A percentile compares a stretch with the other conserved stretches of the same genome.
These are phyloP conservation scores for Drosophila simulans DNA, from an alignment of 1,140 invertebrate genomes.

Conservation along the genomic window DNA sequence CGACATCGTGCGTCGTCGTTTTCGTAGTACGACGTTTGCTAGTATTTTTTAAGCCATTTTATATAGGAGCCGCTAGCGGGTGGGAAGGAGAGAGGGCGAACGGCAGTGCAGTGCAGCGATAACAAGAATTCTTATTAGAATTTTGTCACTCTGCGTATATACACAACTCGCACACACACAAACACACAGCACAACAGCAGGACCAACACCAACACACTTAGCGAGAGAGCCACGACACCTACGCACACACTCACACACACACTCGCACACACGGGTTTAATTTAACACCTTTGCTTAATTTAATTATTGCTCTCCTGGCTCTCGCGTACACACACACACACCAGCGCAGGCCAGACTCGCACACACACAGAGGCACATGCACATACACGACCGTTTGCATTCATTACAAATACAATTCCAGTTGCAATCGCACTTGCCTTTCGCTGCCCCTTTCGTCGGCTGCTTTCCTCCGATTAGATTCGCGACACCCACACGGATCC, in stretches of 20 bases:
- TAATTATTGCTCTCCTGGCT: constrained; percentile 74
- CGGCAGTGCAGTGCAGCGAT: constrained; percentile 32
- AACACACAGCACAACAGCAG: constrained; percentile 24
- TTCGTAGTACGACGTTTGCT: constrained; percentile 74
- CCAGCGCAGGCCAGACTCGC: constrained; percentile 43
- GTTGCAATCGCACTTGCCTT: constrained; percentile 27
- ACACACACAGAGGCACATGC: constrained; percentile 24
- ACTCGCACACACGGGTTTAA: constrained; percentile 43
- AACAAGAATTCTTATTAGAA: constrained; percentile 76
- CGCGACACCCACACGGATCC: constrained; percentile 10
- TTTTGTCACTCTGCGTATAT: constrained; percentile 73
- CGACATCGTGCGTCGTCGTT: constrained; percentile 58
- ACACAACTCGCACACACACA: constrained; percentile 59
- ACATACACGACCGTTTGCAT: constrained; percentile 41
- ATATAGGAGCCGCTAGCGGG: constrained; percentile 1
- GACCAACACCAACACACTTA: neutral
- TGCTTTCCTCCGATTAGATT: constrained; percentile 29
- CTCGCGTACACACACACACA: constrained; percentile 60
- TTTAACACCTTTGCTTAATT: constrained; percentile 76
- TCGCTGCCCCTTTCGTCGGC: constrained; percentile 20
- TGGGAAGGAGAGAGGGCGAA: neutral
- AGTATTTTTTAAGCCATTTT: constrained; percentile 67
- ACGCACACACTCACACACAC: constrained; percentile 39
- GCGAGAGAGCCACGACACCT: constrained; percentile 44
- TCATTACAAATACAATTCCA: constrained; percentile 43